A percentile compares a stretch with the other conserved stretches of the same genome.
Evolutionary conservation across 2,888 invertebrate genomes (phyloP).

Genomic region (Caenorhabditis doughertyi): DNA sequence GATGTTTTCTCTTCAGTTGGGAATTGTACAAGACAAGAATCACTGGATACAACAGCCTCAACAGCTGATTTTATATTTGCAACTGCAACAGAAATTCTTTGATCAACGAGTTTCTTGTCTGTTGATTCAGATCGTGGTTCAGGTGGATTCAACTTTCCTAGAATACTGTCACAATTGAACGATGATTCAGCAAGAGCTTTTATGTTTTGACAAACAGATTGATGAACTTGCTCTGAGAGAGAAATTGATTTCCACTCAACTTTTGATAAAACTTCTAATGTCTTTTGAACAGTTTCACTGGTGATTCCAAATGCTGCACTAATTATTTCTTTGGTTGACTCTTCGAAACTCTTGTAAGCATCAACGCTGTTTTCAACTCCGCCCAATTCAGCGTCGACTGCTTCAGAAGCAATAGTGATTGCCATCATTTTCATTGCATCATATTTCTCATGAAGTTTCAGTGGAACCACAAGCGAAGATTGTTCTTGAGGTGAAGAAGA

Average conservation of each 20-base stretch:
- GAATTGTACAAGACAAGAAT: neutral
- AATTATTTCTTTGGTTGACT: conserved; percentile 17
- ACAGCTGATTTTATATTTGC: conserved; percentile 3
- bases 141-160: conserved; percentile 9
- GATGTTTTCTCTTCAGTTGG: neutral
- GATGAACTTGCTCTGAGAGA: conserved; percentile 14
- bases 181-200: conserved; percentile 11
- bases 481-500: conserved; percentile 26
- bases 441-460: conserved; percentile 23
- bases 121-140: neutral
- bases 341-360: neutral
- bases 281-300: conserved; percentile 20
- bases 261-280: conserved; percentile 20
- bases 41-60: neutral
- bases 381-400: conserved; percentile 8
- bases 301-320: conserved; percentile 33
- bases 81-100: neutral
- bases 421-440: conserved; percentile 35
- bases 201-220: conserved; percentile 11
- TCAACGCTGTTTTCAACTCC: conserved; percentile 4
- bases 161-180: conserved; percentile 4
- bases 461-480: neutral
- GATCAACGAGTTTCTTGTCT: conserved; percentile 1
- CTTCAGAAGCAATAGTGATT: conserved; percentile 1
- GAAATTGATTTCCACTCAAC: conserved; percentile 32